Conservation (phyloP, 2,113 vertebrate genomes). For the Hucho hucho region DNA sequence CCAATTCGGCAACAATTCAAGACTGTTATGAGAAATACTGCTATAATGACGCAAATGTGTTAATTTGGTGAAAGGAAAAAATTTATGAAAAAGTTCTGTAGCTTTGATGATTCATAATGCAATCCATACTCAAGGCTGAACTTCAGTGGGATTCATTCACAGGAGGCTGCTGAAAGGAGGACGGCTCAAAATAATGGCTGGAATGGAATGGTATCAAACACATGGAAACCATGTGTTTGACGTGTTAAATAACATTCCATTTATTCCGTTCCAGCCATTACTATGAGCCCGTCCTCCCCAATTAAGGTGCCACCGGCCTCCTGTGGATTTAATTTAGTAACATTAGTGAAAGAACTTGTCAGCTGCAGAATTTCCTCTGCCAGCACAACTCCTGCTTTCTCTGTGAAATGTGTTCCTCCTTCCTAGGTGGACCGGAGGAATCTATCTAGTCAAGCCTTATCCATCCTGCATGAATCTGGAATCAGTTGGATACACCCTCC, state of each 20-base stretch:
- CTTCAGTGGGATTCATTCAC: neutral
- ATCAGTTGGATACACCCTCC: constrained; percentile 50
- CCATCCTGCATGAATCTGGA: constrained; percentile 41
- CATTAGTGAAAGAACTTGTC: neutral
- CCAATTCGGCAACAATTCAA: neutral
- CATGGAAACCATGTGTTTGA: no score
- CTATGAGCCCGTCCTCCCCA: constrained; percentile 12
- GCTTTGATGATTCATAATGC: neutral
- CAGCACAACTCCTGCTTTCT: constrained; percentile 4
- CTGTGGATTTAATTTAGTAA: constrained; percentile 29
- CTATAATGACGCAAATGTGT: neutral
- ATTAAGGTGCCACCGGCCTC: constrained; percentile 11
- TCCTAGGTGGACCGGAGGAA: constrained; percentile 42
- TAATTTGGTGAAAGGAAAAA: neutral
- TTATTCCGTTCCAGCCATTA: no score
- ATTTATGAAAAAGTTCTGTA: neutral
- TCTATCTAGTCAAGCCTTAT: constrained; percentile 21
- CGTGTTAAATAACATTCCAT: no score
- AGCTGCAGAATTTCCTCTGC: constrained; percentile 34
- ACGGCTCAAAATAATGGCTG: no score
- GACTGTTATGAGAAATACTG: neutral
- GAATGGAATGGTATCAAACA: no score
- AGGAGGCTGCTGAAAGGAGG: no score
- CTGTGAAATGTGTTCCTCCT: constrained; percentile 38
- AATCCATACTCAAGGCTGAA: neutral